Evolutionary conservation across 2,888 invertebrate species (phyloP), one percentile per base, ranked within the genome.

Genomic region (Eudemis profundana): DNA sequence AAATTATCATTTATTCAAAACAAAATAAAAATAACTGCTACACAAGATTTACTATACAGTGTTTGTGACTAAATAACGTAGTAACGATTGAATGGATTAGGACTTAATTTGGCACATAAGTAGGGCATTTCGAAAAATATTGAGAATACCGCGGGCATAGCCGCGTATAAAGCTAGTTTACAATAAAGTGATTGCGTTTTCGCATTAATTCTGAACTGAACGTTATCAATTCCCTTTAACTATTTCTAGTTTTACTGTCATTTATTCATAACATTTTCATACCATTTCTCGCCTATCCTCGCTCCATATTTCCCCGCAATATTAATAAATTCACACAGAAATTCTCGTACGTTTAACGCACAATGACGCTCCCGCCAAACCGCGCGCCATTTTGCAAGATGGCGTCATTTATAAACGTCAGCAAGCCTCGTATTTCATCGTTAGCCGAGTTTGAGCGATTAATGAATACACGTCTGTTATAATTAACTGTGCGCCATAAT

Each of bases 371-470:
- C 36, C 23, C 49, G 49, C 40, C 56, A 50, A 42, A 51, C 33
- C 10, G 10, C 19, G 44, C 42, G 44, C 40, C 57, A 62, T 59
- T 53, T 38, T 59, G 15, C 46, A 61, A 69, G 57, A 71, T 72
- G 67, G 68, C 60, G 66, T 54, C 70, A 67, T 73, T 72, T 68
- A 61, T 73, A 67, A 69, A 38, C 44, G 72, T 68, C 72, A 53
- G 66, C 69, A 19, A 38, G 23, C 66, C 64, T 69, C 68, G 70
- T 71, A 69, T 69, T 69, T 70, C 71, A 72, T 62, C 68, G 66
- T 70, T 70, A 70, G 66, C 15, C 21, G 49, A 14, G 64, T 50
- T 64, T 44, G 50, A 44, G 50, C 36, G 23, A 63, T 60, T 53
- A 65, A 65, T 47, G 65, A 53, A 63, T 49, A 63, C 29, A 29